Conservation (phyloP, 2,113 vertebrate genomes). For the Piliocolobus tephrosceles region DNA sequence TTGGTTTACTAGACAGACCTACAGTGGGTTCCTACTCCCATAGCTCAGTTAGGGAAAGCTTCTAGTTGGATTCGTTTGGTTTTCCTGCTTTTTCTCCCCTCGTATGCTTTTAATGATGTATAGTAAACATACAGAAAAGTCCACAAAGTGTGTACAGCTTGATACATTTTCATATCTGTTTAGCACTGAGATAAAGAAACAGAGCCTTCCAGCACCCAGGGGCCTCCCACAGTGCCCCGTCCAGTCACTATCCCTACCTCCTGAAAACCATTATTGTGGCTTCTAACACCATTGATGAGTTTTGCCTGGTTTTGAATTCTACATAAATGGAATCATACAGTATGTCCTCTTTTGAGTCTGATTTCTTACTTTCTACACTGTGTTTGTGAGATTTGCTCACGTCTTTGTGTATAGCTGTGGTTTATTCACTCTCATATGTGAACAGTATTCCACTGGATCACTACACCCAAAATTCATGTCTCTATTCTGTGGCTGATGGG, state of each 20-base stretch:
- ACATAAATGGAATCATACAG: not conserved
- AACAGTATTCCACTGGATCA: not conserved
- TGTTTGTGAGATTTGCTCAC: not conserved
- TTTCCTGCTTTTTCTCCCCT: not conserved
- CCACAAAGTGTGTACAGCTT: not conserved
- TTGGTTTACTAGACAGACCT: not conserved
- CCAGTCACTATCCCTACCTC: not conserved
- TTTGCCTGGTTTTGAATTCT: not conserved
- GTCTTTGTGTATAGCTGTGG: not conserved
- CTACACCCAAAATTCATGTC: accelerated
- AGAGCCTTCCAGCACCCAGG: not conserved
- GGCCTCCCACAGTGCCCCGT: not conserved
- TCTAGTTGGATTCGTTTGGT: not conserved
- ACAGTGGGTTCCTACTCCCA: not conserved
- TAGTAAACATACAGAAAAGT: not conserved
- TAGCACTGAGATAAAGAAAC: not conserved
- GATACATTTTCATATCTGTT: not conserved
- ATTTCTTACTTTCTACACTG: accelerated
- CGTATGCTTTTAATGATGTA: not conserved
- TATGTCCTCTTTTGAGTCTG: accelerated
- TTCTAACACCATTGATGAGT: not conserved
- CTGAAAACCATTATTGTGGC: not conserved
- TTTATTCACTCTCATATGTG: not conserved
- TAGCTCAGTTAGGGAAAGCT: not conserved
- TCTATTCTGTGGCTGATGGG: not conserved